Base-by-base conservation (phyloP, 2,797 vertebrate genomes). In the Tadarida brasiliensis region DNA sequence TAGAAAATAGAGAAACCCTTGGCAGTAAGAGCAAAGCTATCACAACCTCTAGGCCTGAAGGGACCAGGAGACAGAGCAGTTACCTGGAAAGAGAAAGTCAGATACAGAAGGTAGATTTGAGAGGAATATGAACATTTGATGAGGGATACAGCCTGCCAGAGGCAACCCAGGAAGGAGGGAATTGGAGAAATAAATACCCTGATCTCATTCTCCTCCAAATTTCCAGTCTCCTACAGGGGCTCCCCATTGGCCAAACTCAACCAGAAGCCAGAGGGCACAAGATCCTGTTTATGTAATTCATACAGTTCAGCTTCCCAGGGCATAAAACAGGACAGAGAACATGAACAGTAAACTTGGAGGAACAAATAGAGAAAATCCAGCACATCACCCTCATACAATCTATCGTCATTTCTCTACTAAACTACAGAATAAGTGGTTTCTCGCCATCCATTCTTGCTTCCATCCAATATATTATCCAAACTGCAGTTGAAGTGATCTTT, bases 1-100 rank as follows among this genome's bases (percentile, higher is more conserved):
- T 56, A 94, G 47, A 86, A 90, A 90, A 65, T 63, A 84, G 57
- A 76, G 82, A 96, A 95, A 94, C 30, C 16, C 3, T 71, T 90
- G 26, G 28, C 33, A 93, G 39, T 76, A 73, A 47, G 19, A 94
- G 74, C 26, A 67, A 94, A 90, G 35, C 33, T 94, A 76, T 92
- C 56, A 90, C 16, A n/a, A 81, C 3, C 68, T 17, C 44, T 16
- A 51, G 61, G 12, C 26, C 87, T 85, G 14, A 88, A 78, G 26
- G 28, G 30, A 70, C 10, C 49, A 44, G 73, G 19, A 30, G 28
- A 77, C 17, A 26, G 2, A 91, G 68, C 12, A 92, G 28, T 83
- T 74, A 71, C 67, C 35, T 87, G 12, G 67, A 95, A 81, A 93
- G 74, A 82, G 22, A 82, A 19, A 84, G 30, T 59, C 63, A 39